Evolutionary conservation across 2,113 vertebrate genomes (phyloP).

Genomic region (Turdus rufiventris): DNA sequence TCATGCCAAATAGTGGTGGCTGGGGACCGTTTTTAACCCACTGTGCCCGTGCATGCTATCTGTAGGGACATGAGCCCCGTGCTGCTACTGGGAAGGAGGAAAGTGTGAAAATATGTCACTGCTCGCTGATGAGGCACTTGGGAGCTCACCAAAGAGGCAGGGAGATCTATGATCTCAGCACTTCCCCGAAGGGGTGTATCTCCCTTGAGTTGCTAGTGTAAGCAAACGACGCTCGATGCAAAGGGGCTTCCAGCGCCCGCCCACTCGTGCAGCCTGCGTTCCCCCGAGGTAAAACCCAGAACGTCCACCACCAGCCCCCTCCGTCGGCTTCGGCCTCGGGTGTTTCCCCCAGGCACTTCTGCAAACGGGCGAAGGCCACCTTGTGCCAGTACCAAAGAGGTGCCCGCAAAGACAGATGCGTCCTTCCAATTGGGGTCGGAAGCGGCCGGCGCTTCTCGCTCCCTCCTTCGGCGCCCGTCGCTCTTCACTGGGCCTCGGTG

Average conservation of each 20-base stretch:
- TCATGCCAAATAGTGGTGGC: not conserved
- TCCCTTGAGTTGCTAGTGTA: too few species aligned
- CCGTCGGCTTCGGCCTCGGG: not conserved
- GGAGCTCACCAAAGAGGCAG: not conserved
- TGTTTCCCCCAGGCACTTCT: not conserved
- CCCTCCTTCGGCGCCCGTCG: not conserved
- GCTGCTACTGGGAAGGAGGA: not conserved
- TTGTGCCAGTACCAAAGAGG: not conserved
- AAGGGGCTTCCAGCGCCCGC: not conserved
- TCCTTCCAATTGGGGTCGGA: not conserved
- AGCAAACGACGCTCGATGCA: not conserved
- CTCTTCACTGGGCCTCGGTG: not conserved
- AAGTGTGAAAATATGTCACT: not conserved
- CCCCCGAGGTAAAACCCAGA: not conserved
- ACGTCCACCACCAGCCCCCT: not conserved
- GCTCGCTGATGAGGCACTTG: not conserved
- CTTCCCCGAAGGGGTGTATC: not conserved
- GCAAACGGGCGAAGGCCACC: not conserved
- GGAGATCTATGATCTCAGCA: not conserved
- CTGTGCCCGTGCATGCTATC: rapidly evolving
- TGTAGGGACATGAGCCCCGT: not conserved
- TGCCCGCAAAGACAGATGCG: not conserved
- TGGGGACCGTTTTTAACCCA: not conserved
- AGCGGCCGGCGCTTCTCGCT: not conserved
- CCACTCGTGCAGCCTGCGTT: too few species aligned